phyloP scores from a whole-genome alignment of 2,113 vertebrate genomes.

The Ondatra zibethicus region DNA sequence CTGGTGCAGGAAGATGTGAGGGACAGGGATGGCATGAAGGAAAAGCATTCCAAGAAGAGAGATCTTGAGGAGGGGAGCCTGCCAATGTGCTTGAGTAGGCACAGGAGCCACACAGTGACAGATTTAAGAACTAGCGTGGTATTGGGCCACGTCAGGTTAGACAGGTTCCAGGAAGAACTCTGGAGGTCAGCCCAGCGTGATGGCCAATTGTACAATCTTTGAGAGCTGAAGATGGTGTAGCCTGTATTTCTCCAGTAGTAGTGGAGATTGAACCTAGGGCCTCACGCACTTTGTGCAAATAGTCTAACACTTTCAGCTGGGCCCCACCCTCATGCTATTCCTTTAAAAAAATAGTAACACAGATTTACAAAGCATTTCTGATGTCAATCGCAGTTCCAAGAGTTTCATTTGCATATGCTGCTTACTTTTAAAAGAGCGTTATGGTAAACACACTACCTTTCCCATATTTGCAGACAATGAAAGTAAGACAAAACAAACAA shows the following conservation, averaged over 20 bases:
- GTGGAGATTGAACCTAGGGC: neutral
- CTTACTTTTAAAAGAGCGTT: slow-evolving; percentile 8
- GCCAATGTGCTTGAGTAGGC: too few relatives aligned
- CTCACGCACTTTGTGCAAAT: neutral
- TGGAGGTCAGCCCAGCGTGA: neutral
- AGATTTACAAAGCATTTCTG: neutral
- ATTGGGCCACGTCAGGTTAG: neutral
- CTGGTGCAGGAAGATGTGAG: neutral
- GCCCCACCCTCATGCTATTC: neutral
- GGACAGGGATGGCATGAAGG: too few relatives aligned
- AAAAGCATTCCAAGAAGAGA: neutral
- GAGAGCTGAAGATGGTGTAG: neutral
- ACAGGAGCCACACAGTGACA: fast-evolving
- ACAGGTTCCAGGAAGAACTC: neutral
- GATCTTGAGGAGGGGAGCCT: neutral
- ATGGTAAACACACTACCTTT: neutral
- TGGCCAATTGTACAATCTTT: neutral
- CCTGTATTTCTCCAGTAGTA: neutral
- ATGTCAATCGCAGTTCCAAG: neutral
- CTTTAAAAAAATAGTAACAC: neutral
- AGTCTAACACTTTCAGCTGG: neutral
- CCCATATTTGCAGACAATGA: neutral
- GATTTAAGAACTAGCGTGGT: neutral
- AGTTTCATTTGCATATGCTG: neutral
- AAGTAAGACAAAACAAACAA: neutral